Base-by-base conservation (phyloP, 2,888 invertebrate genomes). In the Scelioninae gen. 1 region DNA sequence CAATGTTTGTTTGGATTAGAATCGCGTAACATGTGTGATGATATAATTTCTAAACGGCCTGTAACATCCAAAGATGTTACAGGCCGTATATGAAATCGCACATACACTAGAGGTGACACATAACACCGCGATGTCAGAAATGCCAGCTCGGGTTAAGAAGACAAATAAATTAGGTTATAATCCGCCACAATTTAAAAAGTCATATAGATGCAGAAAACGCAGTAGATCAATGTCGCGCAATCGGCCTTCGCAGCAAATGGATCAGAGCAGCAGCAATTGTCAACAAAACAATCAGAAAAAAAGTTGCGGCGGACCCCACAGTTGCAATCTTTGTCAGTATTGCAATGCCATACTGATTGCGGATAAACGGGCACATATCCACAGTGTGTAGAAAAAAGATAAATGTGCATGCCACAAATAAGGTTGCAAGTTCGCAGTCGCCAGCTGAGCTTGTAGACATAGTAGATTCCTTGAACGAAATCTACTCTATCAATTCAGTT, bases 311-410 rank as follows among this genome's bases (percentile, higher is more conserved):
- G 69, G 47, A 9, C 16, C 38, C 32, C 69, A 69, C 13, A 0
- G 8, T 15, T 56, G 68, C 7, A 15, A 8, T 0, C 5, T 34
- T 9, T 69, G 56, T 10, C 6, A 2, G 6, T 69, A 16, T 38
- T 16, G 16, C 7, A 23, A 69, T 0, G 58, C 47, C 1, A 47
- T 0, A 0, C 49, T 11, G 31, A n/a, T 5, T 79, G 72, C 10
- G 29, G 16, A 1, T 53, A 51, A 74, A 74, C 38, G 74, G 62
- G 0, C 80, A 80, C 16, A 60, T 80, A 6, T 9, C 47, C 10
- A 47, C 16, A 9, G 80, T 80, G 7, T 74, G 74, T 15, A 62
- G 40, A 55, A 13, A 1, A n/a, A 45, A 45, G 6, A 9, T 2
- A n/a, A n/a, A 23, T 13, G 23, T 2, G 23, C 23, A 23, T 2